Evolutionary conservation across 1,140 invertebrate genomes (phyloP).

Genomic region (Leucophenga varia): DNA sequence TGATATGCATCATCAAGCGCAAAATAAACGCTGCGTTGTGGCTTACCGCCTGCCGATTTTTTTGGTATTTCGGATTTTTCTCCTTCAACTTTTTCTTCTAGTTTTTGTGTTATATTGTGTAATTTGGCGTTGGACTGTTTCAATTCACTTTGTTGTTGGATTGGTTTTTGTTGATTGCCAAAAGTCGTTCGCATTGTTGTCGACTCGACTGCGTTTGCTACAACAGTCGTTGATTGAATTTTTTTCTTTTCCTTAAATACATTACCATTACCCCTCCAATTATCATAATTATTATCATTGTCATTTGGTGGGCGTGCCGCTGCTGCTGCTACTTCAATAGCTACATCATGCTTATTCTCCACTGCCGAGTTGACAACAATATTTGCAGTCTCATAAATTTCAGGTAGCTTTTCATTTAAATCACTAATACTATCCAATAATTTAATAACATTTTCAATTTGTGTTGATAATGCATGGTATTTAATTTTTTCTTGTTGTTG

Average conservation of each 20-base stretch:
- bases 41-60: conserved; percentile 19
- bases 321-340: conserved; percentile 10
- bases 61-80: conserved; percentile 3
- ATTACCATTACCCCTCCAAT: not conserved
- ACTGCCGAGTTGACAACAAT: conserved; percentile 53
- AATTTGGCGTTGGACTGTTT: not conserved
- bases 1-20: conserved; percentile 38
- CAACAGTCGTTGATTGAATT: too few species aligned
- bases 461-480: conserved; percentile 31
- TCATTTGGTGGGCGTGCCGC: conserved; percentile 44
- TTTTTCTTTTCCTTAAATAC: conserved; percentile 14
- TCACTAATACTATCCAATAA: conserved; percentile 57
- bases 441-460: conserved; percentile 32
- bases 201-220: conserved; percentile 27
- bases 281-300: conserved; percentile 7
- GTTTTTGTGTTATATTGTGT: not conserved
- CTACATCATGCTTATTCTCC: conserved; percentile 29
- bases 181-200: conserved; percentile 55
- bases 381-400: conserved; percentile 56
- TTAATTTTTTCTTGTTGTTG: conserved; percentile 36
- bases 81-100: not conserved
- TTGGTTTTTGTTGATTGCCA: conserved; percentile 33
- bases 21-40: conserved; percentile 41
- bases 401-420: conserved; percentile 57
- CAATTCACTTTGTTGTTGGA: conserved; percentile 13